Base-by-base conservation (phyloP, 2,888 invertebrate genomes). In the Aspidapion aeneum region DNA sequence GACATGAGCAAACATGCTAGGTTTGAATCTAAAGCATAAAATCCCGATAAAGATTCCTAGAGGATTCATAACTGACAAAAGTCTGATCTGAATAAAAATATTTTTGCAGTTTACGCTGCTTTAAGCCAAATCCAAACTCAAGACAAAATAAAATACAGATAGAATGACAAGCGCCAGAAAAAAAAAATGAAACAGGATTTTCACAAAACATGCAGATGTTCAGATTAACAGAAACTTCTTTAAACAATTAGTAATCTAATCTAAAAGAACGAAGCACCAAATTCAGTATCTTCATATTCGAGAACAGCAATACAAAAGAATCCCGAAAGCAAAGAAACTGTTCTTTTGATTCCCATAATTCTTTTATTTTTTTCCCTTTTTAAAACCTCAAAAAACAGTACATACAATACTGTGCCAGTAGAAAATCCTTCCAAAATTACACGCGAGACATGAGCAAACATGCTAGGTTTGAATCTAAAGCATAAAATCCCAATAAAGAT, bases 11-110 rank as follows among this genome's bases (percentile, higher is more conserved):
- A 35, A 35, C 12, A 7, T 35, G 12, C 12, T 35, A 35, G 35
- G 35, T 12, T 3, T 35, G 12, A 35, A 35, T 7, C 35, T 35
- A 35, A 35, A 35, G 12, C 3, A 3, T 12, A 12, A 65, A 35
- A 82, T 74, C 7, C 83, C 83, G 35, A 82, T 68, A 12, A 79
- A 69, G 19, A 83, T 80, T n/a, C n/a, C n/a, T n/a, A n/a, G n/a
- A n/a, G n/a, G n/a, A n/a, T n/a, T n/a, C n/a, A n/a, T n/a, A 19
- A 19, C n/a, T 5, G 52, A 5, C 5, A 52, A n/a, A 7, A 52
- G 3, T 3, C 18, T n/a, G 3, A 52, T 52, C 17, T 52, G 52
- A 18, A 52, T 5, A 52, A 9, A 52, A 52, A 19, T 17, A 17
- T 9, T 5, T n/a, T 52, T 52, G 17, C 18, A 18, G 7, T n/a